Evolutionary conservation across 2,797 vertebrate genomes (phyloP).

Genomic region (Carapus acus): DNA sequence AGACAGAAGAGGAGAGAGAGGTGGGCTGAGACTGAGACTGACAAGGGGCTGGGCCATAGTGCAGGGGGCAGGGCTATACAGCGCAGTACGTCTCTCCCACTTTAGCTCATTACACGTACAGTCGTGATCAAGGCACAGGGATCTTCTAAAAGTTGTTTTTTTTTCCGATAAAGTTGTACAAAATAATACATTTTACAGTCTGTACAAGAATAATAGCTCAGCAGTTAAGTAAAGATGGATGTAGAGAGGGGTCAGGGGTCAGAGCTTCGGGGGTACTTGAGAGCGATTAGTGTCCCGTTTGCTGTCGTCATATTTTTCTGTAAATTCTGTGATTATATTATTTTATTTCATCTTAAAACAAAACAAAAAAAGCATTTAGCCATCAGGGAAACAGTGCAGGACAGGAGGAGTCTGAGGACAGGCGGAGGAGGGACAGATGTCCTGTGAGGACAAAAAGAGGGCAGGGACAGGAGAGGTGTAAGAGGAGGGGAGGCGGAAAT

Average conservation of each 20-base stretch:
- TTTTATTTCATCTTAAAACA: slow-evolving; percentile 43
- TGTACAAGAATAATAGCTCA: slow-evolving; percentile 98
- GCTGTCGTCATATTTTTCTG: slow-evolving; percentile 38
- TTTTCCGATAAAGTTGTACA: slow-evolving; percentile 96
- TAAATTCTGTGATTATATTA: slow-evolving; percentile 47
- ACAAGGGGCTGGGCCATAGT: slow-evolving; percentile 76
- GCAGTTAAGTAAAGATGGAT: slow-evolving; percentile 83
- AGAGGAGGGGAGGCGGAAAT: slow-evolving; percentile 24
- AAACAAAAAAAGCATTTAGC: slow-evolving; percentile 19
- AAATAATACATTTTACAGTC: slow-evolving; percentile 99
- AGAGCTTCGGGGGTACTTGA: not conserved
- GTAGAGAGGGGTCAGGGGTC: slow-evolving; percentile 46
- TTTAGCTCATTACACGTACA: slow-evolving; percentile 91
- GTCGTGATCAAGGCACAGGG: slow-evolving; percentile 97
- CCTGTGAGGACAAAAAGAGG: slow-evolving; percentile 11
- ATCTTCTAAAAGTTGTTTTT: slow-evolving; percentile 86
- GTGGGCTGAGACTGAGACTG: slow-evolving; percentile 38
- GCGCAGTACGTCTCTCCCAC: slow-evolving; percentile 88
- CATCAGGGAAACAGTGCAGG: slow-evolving; percentile 36
- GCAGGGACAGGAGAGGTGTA: slow-evolving; percentile 5
- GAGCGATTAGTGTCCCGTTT: slow-evolving; percentile 44
- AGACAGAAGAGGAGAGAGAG: slow-evolving; percentile 9
- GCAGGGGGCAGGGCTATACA: too few relatives aligned
- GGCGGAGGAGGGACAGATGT: not conserved
- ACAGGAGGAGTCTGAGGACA: slow-evolving; percentile 9